Percentiles rank a stretch among this genome's conserved stretches.
phyloP scores from a whole-genome alignment of 1,140 invertebrate species.

The Protaetia brevitarsis region DNA sequence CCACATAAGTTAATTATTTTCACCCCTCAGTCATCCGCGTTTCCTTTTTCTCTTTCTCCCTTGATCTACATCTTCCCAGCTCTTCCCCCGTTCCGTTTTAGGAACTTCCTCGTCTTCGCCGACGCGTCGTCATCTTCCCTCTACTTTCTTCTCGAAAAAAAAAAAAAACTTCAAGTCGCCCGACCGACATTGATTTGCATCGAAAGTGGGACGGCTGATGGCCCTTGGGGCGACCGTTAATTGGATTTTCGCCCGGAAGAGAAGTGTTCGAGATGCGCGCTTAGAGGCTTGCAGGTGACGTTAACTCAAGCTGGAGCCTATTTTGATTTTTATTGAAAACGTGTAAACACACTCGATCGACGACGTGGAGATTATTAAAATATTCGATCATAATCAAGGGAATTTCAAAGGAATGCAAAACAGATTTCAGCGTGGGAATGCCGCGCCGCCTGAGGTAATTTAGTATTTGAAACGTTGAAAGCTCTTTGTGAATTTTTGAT shows the following conservation, averaged over 20 bases:
- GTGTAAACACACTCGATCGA: not conserved
- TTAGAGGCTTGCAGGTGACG: slow-evolving; percentile 9
- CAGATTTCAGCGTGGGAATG: not conserved
- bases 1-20: slow-evolving; percentile 14
- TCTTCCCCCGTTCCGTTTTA: too few relatives aligned
- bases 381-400: not conserved
- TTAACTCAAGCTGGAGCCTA: not conserved
- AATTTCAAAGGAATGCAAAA: not conserved
- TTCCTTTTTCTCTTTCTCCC: not conserved
- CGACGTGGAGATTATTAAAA: not conserved
- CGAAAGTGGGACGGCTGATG: not conserved
- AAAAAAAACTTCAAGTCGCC: slow-evolving; percentile 3
- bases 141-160: not conserved
- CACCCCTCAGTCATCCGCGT: too few relatives aligned
- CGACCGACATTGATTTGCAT: slow-evolving; percentile 13
- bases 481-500: too few relatives aligned
- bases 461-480: not conserved
- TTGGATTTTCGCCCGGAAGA: slow-evolving; percentile 10
- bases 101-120: not conserved
- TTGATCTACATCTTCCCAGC: not conserved
- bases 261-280: not conserved
- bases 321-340: slow-evolving; percentile 6
- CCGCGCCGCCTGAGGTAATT: not conserved
- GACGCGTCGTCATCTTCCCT: slow-evolving; percentile 7
- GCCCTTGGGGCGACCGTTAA: slow-evolving; percentile 12